Base-by-base conservation (phyloP, 2,888 invertebrate genomes). In the Cerastis rubricosa region DNA sequence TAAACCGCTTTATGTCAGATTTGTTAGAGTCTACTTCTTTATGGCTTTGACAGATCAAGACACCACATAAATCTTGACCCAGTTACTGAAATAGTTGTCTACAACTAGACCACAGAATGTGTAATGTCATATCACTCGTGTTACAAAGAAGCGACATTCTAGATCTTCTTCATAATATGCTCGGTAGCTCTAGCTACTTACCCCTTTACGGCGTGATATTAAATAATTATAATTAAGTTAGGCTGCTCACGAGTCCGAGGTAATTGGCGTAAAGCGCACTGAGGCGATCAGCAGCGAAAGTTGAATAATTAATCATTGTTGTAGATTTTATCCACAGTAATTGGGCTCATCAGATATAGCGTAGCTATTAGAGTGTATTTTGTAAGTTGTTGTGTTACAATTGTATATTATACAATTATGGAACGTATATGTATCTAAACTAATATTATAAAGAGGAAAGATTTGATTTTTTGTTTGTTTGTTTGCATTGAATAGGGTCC, bases 231-330 rank as follows among this genome's bases (percentile, higher is more conserved):
- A 82, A 72, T 69, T 45, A 76, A 64, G n/a, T 71, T 70, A 54
- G 43, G 19, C 63, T 66, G 25, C 71, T 43, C 64, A 77, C 45
- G 61, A 35, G 61, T 49, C 64, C 45, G 59, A 70, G 40, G 29
- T 83, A 83, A 86, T 83, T 72, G 71, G 45, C 86, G 69, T 86
- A 54, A 83, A 78, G 71, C 29, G 78, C 83, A 86, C 84, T 70
- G 63, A 83, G 51, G 71, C 86, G 69, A 70, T 70, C 66, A 83
- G 63, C 19, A 54, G 84, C 63, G 86, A 83, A 83, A 83, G 86
- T 83, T 63, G 68, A 78, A 78, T 83, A 83, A 86, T 86, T 78
- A 83, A 83, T 83, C 69, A 72, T 45, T 86, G 67, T 85, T 86
- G 71, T 83, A 83, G 83, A 83, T 83, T 61, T 83, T 71, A 82